These are phyloP conservation scores for Nudaria mundana DNA, from an alignment of 2,888 invertebrate genomes.

Conservation along the genomic window DNA sequence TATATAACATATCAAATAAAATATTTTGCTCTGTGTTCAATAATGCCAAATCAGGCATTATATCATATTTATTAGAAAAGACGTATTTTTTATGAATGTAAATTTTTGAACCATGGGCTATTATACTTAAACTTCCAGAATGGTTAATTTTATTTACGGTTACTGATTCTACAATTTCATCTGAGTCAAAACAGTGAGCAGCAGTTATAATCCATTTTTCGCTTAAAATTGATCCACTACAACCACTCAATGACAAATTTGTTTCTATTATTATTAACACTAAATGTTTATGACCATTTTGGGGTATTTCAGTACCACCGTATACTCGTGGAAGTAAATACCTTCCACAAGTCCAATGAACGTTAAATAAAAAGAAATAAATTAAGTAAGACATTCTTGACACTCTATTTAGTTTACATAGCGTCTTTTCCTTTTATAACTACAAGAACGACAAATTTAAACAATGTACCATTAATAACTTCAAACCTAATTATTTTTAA, in stretches of 20 bases:
- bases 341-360: neutral
- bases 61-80: too few relatives aligned
- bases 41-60: conserved; percentile 36
- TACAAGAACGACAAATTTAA: neutral
- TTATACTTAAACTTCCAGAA: neutral
- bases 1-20: conserved; percentile 15
- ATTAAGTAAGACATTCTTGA: neutral
- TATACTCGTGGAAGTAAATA: conserved; percentile 12
- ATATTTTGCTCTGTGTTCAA: conserved; percentile 25
- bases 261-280: conserved; percentile 14
- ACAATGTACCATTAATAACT: neutral
- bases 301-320: conserved; percentile 17
- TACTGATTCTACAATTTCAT: too few relatives aligned
- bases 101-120: neutral
- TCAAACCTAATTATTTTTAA: neutral
- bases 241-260: neutral
- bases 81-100: too few relatives aligned
- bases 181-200: conserved; percentile 37
- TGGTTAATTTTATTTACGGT: too few relatives aligned
- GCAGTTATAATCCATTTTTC: conserved; percentile 33
- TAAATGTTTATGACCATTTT: conserved; percentile 27
- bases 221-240: conserved; percentile 36
- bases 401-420: neutral
- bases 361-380: neutral
- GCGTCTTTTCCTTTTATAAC: neutral